Evolutionary conservation across 2,113 vertebrate genomes (phyloP).

Genomic region (Halcyon senegalensis): DNA sequence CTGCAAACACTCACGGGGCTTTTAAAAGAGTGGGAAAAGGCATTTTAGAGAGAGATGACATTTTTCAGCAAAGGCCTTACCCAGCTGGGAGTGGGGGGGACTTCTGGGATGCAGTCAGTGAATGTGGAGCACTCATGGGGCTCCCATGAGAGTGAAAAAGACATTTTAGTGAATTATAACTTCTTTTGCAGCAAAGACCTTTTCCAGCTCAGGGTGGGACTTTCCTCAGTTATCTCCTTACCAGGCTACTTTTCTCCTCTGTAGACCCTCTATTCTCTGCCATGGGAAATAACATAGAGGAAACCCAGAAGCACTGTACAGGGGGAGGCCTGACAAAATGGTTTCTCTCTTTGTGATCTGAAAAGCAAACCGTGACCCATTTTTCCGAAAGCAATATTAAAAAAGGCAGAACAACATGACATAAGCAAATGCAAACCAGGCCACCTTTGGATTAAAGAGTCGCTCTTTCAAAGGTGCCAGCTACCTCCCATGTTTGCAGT

Average conservation of each 20-base stretch:
- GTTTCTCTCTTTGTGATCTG: background rate
- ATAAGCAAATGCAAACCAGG: accelerated
- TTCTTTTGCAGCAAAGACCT: background rate
- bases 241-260: background rate
- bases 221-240: background rate
- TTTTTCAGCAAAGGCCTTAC: background rate
- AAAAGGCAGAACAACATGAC: background rate
- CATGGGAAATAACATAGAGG: background rate
- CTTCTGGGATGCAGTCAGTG: background rate
- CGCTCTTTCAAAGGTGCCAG: background rate
- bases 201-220: background rate
- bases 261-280: background rate
- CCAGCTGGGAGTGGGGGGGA: accelerated
- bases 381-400: background rate
- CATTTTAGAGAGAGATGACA: background rate
- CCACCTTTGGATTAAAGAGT: background rate
- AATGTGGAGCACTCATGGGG: background rate
- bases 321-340: background rate
- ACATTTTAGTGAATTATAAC: background rate
- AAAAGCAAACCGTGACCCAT: background rate
- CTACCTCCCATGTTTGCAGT: background rate
- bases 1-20: background rate
- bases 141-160: background rate
- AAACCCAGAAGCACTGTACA: background rate
- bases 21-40: background rate